Evolutionary conservation across 2,797 vertebrate species (phyloP).

Genomic region (Cossypha polioptera): DNA sequence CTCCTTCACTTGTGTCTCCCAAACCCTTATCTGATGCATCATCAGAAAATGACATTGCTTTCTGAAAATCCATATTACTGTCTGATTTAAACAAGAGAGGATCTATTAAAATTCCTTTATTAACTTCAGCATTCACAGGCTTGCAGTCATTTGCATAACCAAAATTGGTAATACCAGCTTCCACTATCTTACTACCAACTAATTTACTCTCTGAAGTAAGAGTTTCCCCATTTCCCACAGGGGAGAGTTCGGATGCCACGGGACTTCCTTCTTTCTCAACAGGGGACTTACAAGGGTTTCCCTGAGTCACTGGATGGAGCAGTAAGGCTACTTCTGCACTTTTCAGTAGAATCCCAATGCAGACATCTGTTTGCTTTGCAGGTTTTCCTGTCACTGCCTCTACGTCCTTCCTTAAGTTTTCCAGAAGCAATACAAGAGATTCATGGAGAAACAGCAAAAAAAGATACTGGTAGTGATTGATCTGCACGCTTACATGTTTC

Average conservation of each 20-base stretch:
- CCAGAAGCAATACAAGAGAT: conserved; percentile 87
- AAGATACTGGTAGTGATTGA: conserved; percentile 94
- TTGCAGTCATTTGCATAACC: conserved; percentile 63
- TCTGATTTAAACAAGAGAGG: conserved; percentile 82
- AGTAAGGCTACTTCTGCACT: conserved; percentile 92
- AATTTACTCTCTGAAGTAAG: conserved; percentile 76
- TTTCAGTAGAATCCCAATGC: conserved; percentile 87
- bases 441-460: conserved; percentile 92
- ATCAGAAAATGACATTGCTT: conserved; percentile 76
- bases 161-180: conserved; percentile 34
- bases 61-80: conserved; percentile 73
- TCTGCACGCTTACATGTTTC: conserved; percentile 90
- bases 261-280: conserved; percentile 74
- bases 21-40: conserved; percentile 70
- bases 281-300: conserved; percentile 72
- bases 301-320: conserved; percentile 84
- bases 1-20: conserved; percentile 74
- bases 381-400: conserved; percentile 83
- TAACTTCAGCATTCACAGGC: conserved; percentile 70
- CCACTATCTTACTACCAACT: conserved; percentile 14
- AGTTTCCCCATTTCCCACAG: conserved; percentile 81
- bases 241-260: conserved; percentile 78
- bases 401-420: conserved; percentile 89
- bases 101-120: conserved; percentile 77
- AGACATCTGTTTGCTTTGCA: conserved; percentile 79